A percentile compares a stretch with the other conserved stretches of the same genome.
These are phyloP conservation scores for Grammomys dolichurus DNA, from an alignment of 2,113 vertebrate species.

Conservation along the genomic window DNA sequence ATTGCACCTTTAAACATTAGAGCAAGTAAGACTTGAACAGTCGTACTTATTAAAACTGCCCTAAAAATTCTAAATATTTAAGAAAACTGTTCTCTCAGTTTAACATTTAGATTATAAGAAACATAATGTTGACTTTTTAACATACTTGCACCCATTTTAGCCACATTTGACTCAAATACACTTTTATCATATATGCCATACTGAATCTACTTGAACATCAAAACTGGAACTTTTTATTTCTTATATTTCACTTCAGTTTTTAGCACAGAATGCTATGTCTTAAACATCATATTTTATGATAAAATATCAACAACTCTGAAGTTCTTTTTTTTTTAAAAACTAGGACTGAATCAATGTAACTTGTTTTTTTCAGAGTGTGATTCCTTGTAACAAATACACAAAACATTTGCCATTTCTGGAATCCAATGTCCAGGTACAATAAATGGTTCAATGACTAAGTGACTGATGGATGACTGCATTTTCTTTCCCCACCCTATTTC, in stretches of 20 bases:
- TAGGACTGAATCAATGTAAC: slow-evolving; percentile 81
- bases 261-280: slow-evolving; percentile 85
- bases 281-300: slow-evolving; percentile 84
- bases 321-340: slow-evolving; percentile 71
- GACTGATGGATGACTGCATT: slow-evolving; percentile 74
- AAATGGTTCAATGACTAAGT: slow-evolving; percentile 79
- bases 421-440: slow-evolving; percentile 82
- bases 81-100: slow-evolving; percentile 83
- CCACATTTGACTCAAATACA: slow-evolving; percentile 84
- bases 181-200: slow-evolving; percentile 86
- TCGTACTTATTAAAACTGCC: slow-evolving; percentile 82
- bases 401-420: slow-evolving; percentile 79
- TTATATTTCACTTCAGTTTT: slow-evolving; percentile 84
- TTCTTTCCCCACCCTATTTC: slow-evolving; percentile 55
- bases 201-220: slow-evolving; percentile 85
- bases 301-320: slow-evolving; percentile 88
- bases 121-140: slow-evolving; percentile 84
- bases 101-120: slow-evolving; percentile 82
- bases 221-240: slow-evolving; percentile 87
- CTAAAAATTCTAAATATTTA: slow-evolving; percentile 84
- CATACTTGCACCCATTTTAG: slow-evolving; percentile 84
- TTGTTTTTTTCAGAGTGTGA: slow-evolving; percentile 82
- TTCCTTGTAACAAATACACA: slow-evolving; percentile 69
- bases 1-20: slow-evolving; percentile 86
- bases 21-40: slow-evolving; percentile 82